phyloP scores from a whole-genome alignment of 2,888 invertebrate species.

The Andrena praecox region DNA sequence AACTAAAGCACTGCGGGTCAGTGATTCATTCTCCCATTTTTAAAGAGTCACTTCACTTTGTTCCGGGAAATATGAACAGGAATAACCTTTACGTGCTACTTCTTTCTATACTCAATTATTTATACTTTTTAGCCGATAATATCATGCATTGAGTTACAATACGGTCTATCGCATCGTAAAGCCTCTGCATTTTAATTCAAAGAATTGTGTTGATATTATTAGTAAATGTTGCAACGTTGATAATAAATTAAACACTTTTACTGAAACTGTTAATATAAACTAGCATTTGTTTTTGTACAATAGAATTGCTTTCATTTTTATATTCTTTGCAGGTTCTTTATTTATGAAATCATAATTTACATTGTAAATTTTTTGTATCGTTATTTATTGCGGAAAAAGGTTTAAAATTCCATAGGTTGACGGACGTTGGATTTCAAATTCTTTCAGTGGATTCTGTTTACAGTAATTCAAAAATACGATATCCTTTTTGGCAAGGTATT shows the following conservation, averaged over 20 bases:
- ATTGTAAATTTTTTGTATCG: background rate
- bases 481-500: background rate
- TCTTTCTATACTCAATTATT: background rate
- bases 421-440: slow-evolving; percentile 11
- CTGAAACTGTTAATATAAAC: background rate
- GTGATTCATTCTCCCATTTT: slow-evolving; percentile 46
- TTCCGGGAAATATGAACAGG: background rate
- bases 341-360: background rate
- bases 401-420: slow-evolving; percentile 24
- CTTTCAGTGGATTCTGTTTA: slow-evolving; percentile 5
- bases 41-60: background rate
- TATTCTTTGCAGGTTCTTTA: background rate
- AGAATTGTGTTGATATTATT: too few relatives aligned
- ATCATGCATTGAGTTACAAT: too few relatives aligned
- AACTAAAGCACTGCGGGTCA: slow-evolving; percentile 16
- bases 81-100: background rate
- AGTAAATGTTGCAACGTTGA: too few relatives aligned
- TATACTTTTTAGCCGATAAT: too few relatives aligned
- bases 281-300: background rate
- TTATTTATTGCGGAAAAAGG: background rate
- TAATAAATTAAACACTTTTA: too few relatives aligned
- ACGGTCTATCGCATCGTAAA: too few relatives aligned
- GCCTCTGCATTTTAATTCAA: too few relatives aligned
- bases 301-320: background rate
- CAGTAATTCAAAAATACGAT: background rate